phyloP scores from a whole-genome alignment of 2,888 invertebrate genomes.

The Drosophila testacea region DNA sequence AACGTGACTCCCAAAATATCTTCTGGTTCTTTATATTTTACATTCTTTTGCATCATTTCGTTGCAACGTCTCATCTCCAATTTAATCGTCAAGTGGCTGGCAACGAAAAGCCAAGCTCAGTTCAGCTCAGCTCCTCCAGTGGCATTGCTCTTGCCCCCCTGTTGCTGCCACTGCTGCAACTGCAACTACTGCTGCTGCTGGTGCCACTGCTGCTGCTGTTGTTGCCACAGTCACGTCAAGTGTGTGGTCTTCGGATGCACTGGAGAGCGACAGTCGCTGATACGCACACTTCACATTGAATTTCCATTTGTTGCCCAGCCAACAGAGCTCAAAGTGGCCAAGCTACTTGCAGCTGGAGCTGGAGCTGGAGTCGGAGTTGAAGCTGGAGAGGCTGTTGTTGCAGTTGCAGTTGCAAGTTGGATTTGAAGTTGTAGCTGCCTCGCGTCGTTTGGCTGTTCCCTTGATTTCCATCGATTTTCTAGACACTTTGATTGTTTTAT shows the following conservation, averaged over 20 bases:
- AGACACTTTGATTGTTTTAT: slow-evolving; percentile 81
- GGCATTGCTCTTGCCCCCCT: slow-evolving; percentile 21
- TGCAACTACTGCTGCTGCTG: slow-evolving; percentile 11
- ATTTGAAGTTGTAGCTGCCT: slow-evolving; percentile 16
- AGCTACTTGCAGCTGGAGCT: slow-evolving; percentile 49
- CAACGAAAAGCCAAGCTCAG: slow-evolving; percentile 39
- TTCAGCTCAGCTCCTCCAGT: slow-evolving; percentile 29
- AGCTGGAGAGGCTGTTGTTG: slow-evolving; percentile 20
- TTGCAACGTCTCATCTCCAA: slow-evolving; percentile 57
- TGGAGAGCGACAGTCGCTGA: slow-evolving; percentile 78
- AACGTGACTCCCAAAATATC: slow-evolving; percentile 3
- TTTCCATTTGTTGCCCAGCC: slow-evolving; percentile 68
- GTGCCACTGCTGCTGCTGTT: slow-evolving; percentile 1
- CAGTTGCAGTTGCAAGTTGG: slow-evolving; percentile 18
- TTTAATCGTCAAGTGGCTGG: slow-evolving; percentile 59
- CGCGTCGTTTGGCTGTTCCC: slow-evolving; percentile 56
- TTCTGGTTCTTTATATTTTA: neutral
- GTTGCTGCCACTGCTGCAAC: slow-evolving; percentile 4
- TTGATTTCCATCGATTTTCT: slow-evolving; percentile 81
- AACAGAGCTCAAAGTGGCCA: slow-evolving; percentile 61
- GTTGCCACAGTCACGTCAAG: slow-evolving; percentile 56
- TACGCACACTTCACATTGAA: slow-evolving; percentile 79
- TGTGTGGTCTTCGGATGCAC: slow-evolving; percentile 75
- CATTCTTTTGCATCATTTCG: slow-evolving; percentile 10
- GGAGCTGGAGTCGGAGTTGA: slow-evolving; percentile 22